Conservation (phyloP, 2,888 invertebrate genomes). For the Synergus gifuensis region DNA sequence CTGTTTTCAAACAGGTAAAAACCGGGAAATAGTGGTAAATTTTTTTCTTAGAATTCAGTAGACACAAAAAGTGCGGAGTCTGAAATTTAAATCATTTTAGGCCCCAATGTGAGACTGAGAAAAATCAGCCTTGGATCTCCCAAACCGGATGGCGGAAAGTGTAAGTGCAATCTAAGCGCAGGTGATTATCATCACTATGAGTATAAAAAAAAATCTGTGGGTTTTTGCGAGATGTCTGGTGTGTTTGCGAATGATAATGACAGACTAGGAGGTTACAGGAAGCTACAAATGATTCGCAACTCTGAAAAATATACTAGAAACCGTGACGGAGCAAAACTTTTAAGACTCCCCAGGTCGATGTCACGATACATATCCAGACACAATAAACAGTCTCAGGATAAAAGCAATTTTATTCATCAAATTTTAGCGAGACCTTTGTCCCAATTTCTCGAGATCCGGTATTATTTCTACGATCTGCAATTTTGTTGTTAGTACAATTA, state of each 20-base stretch:
- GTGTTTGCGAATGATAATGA: conserved; percentile 11
- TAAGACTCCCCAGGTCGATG: conserved; percentile 3
- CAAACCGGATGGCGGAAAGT: conserved; percentile 47
- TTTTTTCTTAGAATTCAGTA: no score
- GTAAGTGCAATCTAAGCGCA: conserved; percentile 63
- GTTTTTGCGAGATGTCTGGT: conserved; percentile 16
- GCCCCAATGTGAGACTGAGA: background rate
- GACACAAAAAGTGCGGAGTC: background rate
- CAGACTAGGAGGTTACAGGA: conserved; percentile 10
- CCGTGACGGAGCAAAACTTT: conserved; percentile 6
- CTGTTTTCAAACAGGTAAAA: no score
- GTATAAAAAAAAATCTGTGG: background rate
- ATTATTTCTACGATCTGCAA: background rate
- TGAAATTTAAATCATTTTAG: background rate
- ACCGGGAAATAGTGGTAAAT: no score
- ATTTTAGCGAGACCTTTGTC: background rate
- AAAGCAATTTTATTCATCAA: conserved; percentile 30
- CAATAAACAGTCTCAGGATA: conserved; percentile 33
- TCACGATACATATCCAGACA: conserved; percentile 28
- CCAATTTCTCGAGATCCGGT: background rate
- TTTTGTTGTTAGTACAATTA: background rate
- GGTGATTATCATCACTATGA: conserved; percentile 15
- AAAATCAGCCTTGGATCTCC: background rate
- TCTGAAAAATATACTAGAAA: background rate
- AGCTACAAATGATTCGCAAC: conserved; percentile 18